Base-by-base conservation (phyloP, 2,113 vertebrate genomes). In the Lasiurus borealis region DNA sequence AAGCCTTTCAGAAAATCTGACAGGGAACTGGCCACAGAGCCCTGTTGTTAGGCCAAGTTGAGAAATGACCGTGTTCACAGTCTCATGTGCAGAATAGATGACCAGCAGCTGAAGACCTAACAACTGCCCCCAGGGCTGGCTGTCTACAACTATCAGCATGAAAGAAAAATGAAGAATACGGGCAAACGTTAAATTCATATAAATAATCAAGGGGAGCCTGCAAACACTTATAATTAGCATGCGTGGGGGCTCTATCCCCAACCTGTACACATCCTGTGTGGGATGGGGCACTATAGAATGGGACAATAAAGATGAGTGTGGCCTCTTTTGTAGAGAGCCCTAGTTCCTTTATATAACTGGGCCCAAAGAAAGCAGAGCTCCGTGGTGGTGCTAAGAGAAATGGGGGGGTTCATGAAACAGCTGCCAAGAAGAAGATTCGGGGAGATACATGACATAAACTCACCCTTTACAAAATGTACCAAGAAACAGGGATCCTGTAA, bases 61-160 rank as follows among this genome's bases (percentile, higher is more conserved):
- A 95, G 69, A 85, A 85, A 57, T 25, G 44, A 50, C 50, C 59
- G 34, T 19, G 36, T 91, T 93, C 59, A 31, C 27, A 78, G 25
- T 31, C 62, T 62, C 29, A 5, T 14, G 52, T 29, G 46, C 8
- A 69, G 12, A 52, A 85, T 3, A 77, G 73, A 54, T 46, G 11
- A 36, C 54, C 15, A 50, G 46, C 36, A 81, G 31, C 36, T 31
- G 36, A 66, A 40, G n/a, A 75, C 64, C 90, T 90, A 71, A 59
- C 81, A 84, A 85, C 59, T 34, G 81, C 73, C 27, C 18, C 31
- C 16, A 36, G 48, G 44, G 54, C 77, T 87, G 44, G 66, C 15
- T 87, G 81, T 72, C 87, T 64, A 40, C 73, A 31, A 21, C n/a
- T 23, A 40, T 77, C 44, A 44, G 8, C 31, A 0, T 2, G 73